Conservation (phyloP, 2,888 invertebrate species). For the Priocnemis perturbator region DNA sequence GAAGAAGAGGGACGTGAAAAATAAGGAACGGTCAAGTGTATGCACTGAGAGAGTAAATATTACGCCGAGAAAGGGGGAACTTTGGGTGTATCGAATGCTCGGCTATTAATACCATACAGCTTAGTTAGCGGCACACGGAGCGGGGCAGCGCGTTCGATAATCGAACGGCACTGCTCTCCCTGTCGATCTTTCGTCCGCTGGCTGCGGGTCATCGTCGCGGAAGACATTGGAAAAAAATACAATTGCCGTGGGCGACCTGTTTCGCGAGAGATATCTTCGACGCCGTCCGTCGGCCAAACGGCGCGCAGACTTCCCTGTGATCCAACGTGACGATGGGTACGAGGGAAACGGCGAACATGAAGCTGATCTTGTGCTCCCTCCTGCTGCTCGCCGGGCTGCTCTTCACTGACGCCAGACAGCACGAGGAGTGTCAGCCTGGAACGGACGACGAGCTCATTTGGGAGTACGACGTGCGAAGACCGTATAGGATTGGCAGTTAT, state of each 20-base stretch:
- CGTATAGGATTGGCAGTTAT: conserved; percentile 41
- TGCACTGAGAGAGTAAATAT: conserved; percentile 50
- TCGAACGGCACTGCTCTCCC: conserved; percentile 18
- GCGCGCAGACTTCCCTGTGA: too few species aligned
- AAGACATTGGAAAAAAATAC: too few species aligned
- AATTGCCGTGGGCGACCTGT: too few species aligned
- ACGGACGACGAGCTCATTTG: conserved; percentile 54
- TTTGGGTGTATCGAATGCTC: conserved; percentile 48
- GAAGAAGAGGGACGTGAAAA: not conserved
- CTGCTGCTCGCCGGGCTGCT: not conserved
- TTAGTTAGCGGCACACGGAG: conserved; percentile 39
- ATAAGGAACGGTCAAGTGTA: conserved; percentile 18
- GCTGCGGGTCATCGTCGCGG: too few species aligned
- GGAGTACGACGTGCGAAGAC: conserved; percentile 59
- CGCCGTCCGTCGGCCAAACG: too few species aligned
- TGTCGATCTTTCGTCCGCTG: not conserved
- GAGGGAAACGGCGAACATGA: not conserved
- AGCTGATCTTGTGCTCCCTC: conserved; percentile 7
- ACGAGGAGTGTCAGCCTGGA: conserved; percentile 42
- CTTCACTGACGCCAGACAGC: conserved; percentile 6
- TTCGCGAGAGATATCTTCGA: too few species aligned
- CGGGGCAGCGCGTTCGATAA: conserved; percentile 38
- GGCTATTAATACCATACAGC: conserved; percentile 45
- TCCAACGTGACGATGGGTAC: too few species aligned
- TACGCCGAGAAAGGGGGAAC: conserved; percentile 39